Evolutionary conservation across 2,888 invertebrate species (phyloP), one percentile per base, ranked within the genome.

Genomic region (Actias luna): DNA sequence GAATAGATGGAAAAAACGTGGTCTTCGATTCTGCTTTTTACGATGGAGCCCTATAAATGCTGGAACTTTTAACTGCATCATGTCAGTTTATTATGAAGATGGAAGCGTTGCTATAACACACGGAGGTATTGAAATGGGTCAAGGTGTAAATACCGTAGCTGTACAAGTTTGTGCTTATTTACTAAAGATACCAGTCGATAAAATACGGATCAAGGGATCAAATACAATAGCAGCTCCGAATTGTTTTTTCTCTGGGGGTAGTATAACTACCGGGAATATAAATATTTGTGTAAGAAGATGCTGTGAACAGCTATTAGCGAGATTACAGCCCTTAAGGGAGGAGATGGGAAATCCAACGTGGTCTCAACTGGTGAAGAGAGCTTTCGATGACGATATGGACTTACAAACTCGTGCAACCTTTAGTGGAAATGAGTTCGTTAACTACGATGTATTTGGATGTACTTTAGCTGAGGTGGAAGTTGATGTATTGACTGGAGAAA

Each of bases 1-100:
- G 65, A 96, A 96, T 80, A 88, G 95, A 61, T 96, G 96, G 96
- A 95, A 93, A 72, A 96, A 96, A 79, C 92, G 93, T 61, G 96
- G 94, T 0, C 82, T 95, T 84, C 80, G 93, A 29, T 71, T 95
- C 14, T 86, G 94, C 0, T 93, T 95, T 0, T 88, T 95, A 87
- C 92, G 92, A 64, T 96, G 94, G 84, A 88, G 90, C 0, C 82
- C 94, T 5, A 66, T 74, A 2, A 70, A 63, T 5, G 67, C 68
- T 4, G 58, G 72, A 0, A 79, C 88, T 42, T 84, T 78, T 52
- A 93, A 93, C 68, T 88, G 93, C 0, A 84, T 92, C 61, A 84
- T 96, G n/a, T 92, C 94, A 4, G 92, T 95, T 64, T 95, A 93
- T 74, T 46, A 60, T 46, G 84, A 89, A 0, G 94, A 95, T 78